Evolutionary conservation across 2,113 vertebrate genomes (phyloP), one percentile per base, ranked within the genome.

Genomic region (Perccottus glenii): DNA sequence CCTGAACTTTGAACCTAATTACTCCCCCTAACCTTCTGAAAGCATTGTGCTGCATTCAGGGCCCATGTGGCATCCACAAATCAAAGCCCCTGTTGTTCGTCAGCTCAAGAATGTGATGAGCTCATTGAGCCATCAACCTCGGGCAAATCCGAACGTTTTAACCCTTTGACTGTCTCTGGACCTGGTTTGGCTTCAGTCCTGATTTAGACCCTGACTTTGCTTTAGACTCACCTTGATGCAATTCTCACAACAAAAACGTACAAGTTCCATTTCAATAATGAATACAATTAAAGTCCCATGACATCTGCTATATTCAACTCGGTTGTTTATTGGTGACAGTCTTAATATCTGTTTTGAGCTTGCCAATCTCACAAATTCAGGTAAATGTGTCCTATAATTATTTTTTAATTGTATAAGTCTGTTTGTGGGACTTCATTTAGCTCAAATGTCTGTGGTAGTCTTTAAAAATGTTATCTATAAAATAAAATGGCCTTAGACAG

Each of bases 11-110:
- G 70, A 68, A 69, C 73, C 11, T 7, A 4, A 16, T 33, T 8
- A 46, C 44, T 14, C 44, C 5, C 44, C 44, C 12, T 11, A 27
- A 46, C 44, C 12, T 10, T 3, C 44, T 46, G 44, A 46, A 5
- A 46, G 38, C 38, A 40, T 8, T 40, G 44, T 46, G 43, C 11
- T 27, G 51, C 40, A 43, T 38, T 11, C 11, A 60, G 48, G 62
- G 57, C 63, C 40, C 40, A 11, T 33, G 46, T 11, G 46, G 68
- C 47, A 0, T 75, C 53, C 3, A 51, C 6, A 78, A 93, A 90
- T 96, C 93, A 96, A 94, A 94, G 92, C 89, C 47, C 68, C 81
- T 90, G 93, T 97, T 97, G 95, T 96, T 94, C 44, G 75, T 1
- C 14, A 16, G 52, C 70, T 73, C 84, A 95, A 93, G 94, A 95